These are phyloP conservation scores for Eupithecia centaureata DNA, from an alignment of 2,888 invertebrate species.

Conservation along the genomic window DNA sequence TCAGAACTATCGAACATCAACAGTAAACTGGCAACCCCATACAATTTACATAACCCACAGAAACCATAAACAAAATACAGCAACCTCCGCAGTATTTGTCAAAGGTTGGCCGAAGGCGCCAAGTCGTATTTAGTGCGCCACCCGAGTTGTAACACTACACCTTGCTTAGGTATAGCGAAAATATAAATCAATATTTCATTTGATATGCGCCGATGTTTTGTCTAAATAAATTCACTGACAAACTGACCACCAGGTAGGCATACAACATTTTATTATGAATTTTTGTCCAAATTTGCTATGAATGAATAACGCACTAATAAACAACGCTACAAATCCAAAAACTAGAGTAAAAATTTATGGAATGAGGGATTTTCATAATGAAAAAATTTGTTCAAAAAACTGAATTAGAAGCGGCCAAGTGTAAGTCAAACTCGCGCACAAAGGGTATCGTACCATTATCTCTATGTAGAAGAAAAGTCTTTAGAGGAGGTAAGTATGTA, in stretches of 20 bases:
- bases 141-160: conserved; percentile 28
- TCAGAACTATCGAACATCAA: background rate
- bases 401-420: no score
- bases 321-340: background rate
- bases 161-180: conserved; percentile 9
- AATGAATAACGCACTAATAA: no score
- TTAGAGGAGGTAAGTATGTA: no score
- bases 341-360: no score
- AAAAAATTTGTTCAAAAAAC: no score
- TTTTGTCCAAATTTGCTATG: no score
- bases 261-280: background rate
- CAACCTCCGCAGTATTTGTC: conserved; percentile 26
- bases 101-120: conserved; percentile 36
- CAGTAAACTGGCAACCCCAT: background rate
- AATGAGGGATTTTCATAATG: no score
- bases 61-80: conserved; percentile 29
- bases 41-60: conserved; percentile 16
- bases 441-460: no score
- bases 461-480: no score
- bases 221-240: background rate
- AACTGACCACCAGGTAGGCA: background rate
- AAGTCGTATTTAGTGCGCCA: conserved; percentile 24
- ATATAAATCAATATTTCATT: conserved; percentile 11
- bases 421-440: no score
- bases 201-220: conserved; percentile 14